Conservation (phyloP, 2,113 vertebrate genomes). For the Perca schrenkii region DNA sequence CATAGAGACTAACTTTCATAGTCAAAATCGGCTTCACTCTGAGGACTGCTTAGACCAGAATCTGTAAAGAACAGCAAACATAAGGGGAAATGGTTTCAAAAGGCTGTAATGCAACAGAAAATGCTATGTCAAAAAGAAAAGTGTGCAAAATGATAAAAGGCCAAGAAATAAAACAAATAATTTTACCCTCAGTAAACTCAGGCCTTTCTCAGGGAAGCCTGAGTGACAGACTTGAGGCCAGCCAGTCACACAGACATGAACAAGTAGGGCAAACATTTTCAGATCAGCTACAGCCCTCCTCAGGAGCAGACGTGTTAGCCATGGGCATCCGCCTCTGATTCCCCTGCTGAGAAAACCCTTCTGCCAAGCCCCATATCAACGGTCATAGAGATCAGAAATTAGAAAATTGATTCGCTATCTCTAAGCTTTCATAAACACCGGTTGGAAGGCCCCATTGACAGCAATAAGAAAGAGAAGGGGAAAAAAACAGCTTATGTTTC, state of each 20-base stretch:
- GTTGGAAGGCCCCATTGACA: constrained; percentile 28
- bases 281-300: constrained; percentile 14
- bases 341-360: constrained; percentile 18
- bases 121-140: constrained; percentile 76
- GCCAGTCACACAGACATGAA: constrained; percentile 7
- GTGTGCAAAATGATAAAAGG: constrained; percentile 73
- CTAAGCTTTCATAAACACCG: constrained; percentile 47
- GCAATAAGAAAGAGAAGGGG: constrained; percentile 18
- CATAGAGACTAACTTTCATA: constrained; percentile 97
- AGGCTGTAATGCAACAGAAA: constrained; percentile 65
- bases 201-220: constrained; percentile 10
- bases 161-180: constrained; percentile 42
- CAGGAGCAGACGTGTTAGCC: constrained; percentile 22
- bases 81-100: constrained; percentile 77
- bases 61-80: constrained; percentile 95
- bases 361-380: constrained; percentile 34
- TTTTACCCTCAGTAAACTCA: constrained; percentile 20
- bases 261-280: constrained; percentile 52
- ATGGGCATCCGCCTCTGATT: constrained; percentile 4
- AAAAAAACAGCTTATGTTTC: constrained; percentile 60
- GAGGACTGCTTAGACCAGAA: constrained; percentile 97
- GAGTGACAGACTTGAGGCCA: constrained; percentile 31
- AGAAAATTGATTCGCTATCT: constrained; percentile 62
- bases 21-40: constrained; percentile 96
- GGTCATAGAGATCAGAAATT: constrained; percentile 54